Percentiles rank a stretch among this genome's conserved stretches.
Conservation (phyloP, 1,140 invertebrate species). For the Bathynomus jamesi region DNA sequence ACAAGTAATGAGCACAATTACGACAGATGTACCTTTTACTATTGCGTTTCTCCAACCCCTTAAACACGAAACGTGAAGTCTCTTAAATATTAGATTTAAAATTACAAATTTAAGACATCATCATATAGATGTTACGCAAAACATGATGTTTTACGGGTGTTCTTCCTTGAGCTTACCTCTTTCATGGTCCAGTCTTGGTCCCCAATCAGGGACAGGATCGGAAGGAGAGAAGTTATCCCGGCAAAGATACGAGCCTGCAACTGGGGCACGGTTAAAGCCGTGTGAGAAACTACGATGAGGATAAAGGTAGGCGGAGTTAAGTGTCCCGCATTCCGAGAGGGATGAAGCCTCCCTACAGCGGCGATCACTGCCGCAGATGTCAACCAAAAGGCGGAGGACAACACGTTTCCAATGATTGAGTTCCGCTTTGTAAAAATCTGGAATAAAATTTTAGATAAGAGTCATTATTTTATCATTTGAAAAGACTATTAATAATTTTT, state of each 20-base stretch:
- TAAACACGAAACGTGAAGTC: too few relatives aligned
- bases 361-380: neutral
- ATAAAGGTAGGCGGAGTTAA: neutral
- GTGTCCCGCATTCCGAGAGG: neutral
- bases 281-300: neutral
- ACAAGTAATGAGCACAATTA: too few relatives aligned
- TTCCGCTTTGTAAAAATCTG: neutral
- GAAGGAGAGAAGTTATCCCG: conserved; percentile 13
- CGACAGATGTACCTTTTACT: too few relatives aligned
- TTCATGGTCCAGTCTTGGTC: neutral
- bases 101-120: too few relatives aligned
- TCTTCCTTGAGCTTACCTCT: too few relatives aligned
- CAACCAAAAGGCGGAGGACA: neutral
- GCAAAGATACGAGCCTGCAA: conserved; percentile 11
- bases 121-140: too few relatives aligned
- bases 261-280: neutral
- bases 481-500: too few relatives aligned
- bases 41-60: too few relatives aligned
- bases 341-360: neutral
- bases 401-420: neutral
- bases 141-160: too few relatives aligned
- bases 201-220: neutral
- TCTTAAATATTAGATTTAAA: too few relatives aligned
- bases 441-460: too few relatives aligned
- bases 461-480: too few relatives aligned